Evolutionary conservation across 2,113 vertebrate genomes (phyloP).

Genomic region (Columbina picui): DNA sequence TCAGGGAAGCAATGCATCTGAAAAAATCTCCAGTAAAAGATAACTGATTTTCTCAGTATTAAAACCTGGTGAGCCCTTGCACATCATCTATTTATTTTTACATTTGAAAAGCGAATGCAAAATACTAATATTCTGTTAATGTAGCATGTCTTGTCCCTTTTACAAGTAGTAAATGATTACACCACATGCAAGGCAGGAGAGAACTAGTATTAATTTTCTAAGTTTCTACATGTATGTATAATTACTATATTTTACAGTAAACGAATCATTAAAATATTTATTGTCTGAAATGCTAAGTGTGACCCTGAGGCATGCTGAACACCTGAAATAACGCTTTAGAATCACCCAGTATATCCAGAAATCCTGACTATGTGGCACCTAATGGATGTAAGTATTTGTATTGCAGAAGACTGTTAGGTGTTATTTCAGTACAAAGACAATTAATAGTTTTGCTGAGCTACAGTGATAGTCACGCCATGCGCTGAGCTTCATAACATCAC

Average conservation of each 20-base stretch:
- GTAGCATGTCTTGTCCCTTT: background rate
- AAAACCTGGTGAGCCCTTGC: background rate
- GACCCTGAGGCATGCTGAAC: background rate
- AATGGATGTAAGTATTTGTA: background rate
- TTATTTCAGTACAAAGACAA: background rate
- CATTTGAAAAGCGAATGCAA: background rate
- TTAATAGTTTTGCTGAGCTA: background rate
- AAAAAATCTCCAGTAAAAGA: background rate
- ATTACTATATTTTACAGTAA: background rate
- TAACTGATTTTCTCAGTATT: background rate
- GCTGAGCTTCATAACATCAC: background rate
- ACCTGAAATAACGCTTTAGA: background rate
- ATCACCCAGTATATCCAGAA: background rate
- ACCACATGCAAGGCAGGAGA: background rate
- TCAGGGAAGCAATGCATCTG: background rate
- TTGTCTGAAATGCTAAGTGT: background rate
- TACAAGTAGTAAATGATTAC: background rate
- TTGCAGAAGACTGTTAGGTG: background rate
- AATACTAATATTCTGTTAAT: background rate
- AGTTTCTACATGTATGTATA: background rate
- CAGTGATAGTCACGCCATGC: fast-evolving
- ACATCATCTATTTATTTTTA: background rate
- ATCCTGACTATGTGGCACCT: background rate
- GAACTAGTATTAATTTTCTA: background rate
- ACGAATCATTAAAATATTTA: background rate